phyloP scores from a whole-genome alignment of 2,888 invertebrate species.

The Plutella xylostella region DNA sequence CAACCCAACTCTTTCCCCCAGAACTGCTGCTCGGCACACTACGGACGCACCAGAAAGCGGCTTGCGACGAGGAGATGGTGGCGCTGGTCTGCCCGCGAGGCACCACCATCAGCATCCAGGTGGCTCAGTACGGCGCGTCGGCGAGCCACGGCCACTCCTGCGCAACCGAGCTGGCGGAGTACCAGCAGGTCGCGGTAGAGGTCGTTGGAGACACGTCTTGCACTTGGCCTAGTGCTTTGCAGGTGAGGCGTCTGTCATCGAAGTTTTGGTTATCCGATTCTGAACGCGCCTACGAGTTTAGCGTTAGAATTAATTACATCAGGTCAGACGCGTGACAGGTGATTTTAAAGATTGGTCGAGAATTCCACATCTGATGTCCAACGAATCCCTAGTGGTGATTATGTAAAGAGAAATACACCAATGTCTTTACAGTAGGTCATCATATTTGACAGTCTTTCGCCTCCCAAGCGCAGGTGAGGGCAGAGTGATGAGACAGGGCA shows the following conservation, averaged over 20 bases:
- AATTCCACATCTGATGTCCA: background rate
- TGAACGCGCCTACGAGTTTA: too few species aligned
- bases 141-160: conserved; percentile 56
- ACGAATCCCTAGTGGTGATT: background rate
- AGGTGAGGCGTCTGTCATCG: too few species aligned
- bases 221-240: conserved; percentile 80
- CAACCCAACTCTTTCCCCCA: conserved; percentile 41
- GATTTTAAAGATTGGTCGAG: background rate
- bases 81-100: conserved; percentile 90
- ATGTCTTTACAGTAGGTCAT: too few species aligned
- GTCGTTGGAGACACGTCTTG: conserved; percentile 76
- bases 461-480: too few species aligned
- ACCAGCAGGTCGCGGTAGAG: conserved; percentile 60
- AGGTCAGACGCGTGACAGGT: too few species aligned
- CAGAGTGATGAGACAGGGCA: too few species aligned
- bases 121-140: conserved; percentile 89
- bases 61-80: conserved; percentile 92
- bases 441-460: too few species aligned
- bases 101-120: conserved; percentile 90
- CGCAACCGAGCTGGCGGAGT: conserved; percentile 59
- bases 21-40: conserved; percentile 92
- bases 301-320: too few species aligned
- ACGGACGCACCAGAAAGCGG: conserved; percentile 90
- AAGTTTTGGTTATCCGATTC: too few species aligned
- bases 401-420: too few species aligned